A percentile compares a stretch with the other conserved stretches of the same genome.
Evolutionary conservation across 2,888 invertebrate species (phyloP).

Genomic region (Polyommatus iphigenia): DNA sequence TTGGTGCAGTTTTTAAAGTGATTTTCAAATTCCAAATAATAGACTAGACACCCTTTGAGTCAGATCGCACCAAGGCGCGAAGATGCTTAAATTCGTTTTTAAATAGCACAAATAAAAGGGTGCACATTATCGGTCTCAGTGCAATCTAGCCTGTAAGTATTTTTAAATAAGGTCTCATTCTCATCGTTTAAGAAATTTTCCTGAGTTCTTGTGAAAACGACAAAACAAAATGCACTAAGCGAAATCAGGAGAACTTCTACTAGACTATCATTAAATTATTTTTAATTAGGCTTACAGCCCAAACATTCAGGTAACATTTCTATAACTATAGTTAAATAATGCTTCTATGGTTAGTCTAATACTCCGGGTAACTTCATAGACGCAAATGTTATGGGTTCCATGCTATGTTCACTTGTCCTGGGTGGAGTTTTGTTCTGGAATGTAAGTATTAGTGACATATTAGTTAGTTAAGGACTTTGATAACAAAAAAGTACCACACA

Average conservation of each 20-base stretch:
- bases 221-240: not conserved
- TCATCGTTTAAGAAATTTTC: not conserved
- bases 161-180: not conserved
- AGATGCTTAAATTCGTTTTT: not conserved
- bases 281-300: constrained; percentile 22
- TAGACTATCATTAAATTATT: constrained; percentile 10
- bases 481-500: not conserved
- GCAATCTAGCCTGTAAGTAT: not conserved
- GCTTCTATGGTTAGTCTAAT: constrained; percentile 24
- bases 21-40: not conserved
- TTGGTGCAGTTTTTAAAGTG: not conserved
- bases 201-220: not conserved
- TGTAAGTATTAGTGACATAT: constrained; percentile 36
- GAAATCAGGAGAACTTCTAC: not conserved
- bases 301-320: constrained; percentile 11
- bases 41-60: not conserved
- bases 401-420: constrained; percentile 41
- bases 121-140: not conserved
- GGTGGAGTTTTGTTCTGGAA: constrained; percentile 41
- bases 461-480: not conserved
- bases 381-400: constrained; percentile 32
- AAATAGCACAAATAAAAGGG: not conserved
- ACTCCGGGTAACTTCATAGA: constrained; percentile 27
- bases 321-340: constrained; percentile 10
- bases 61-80: not conserved